Base-by-base conservation (phyloP, 2,888 invertebrate species). In the Xanthorhoe designata region DNA sequence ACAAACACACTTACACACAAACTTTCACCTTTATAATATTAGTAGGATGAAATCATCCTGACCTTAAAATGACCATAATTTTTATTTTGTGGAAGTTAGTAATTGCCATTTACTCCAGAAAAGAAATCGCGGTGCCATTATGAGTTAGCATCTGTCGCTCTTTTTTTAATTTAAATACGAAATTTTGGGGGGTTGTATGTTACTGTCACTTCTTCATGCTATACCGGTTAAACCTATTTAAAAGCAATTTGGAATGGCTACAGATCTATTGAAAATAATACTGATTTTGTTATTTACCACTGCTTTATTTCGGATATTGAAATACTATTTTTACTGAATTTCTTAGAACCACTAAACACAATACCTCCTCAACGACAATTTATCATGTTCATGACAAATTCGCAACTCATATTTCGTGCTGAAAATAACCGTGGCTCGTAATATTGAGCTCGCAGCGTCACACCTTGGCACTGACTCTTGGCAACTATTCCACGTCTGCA, bases 391-490 rank as follows among this genome's bases (percentile, higher is more conserved):
- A 64, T 61, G 60, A 69, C 63, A 66, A 70, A 66, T 71, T 64
- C 42, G 53, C 67, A 49, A 67, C 62, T 71, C 64, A 70, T 73
- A 75, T 77, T 76, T 75, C 74, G 60, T 60, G 42, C 64, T 64
- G 70, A 78, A 79, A 82, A 81, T 83, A 82, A 75, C 72, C 71
- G 52, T 72, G 71, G 69, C 74, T 79, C 77, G 76, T 76, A 56
- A 70, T 57, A 69, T 60, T 35, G 64, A 73, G 75, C 76, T 78
- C 78, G 79, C 75, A 75, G 73, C 77, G 81, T 79, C 77, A 76
- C 78, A 75, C 79, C 77, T 88, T 89, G 89, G 86, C 89, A 86
- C 69, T 75, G 70, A 68, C 72, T 76, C 77, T 85, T 88, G 89
- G 86, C 87, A 86, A 73, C 75, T 75, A 72, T 69, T 19, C 50